Evolutionary conservation across 2,797 vertebrate species (phyloP), one percentile per base, ranked within the genome.

Genomic region (Pseudochromis fuscus): DNA sequence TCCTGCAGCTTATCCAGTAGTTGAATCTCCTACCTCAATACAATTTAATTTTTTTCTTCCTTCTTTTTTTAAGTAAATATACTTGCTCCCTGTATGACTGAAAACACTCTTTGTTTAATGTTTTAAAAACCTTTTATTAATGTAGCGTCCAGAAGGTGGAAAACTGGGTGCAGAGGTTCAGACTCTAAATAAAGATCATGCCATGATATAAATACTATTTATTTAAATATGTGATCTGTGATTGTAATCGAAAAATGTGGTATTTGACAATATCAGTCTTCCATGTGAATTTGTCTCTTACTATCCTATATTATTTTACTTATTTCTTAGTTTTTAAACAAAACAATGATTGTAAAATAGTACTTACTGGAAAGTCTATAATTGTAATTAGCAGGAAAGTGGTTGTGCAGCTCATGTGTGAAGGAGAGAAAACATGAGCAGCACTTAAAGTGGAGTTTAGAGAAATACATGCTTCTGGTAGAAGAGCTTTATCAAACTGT

Each of bases 11-110:
- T 28, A 4, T 67, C 15, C 31, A 45, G 73, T 21, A 52, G 33
- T 62, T 72, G 2, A 71, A 73, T 23, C 31, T 59, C 50, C 71
- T 77, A 82, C 68, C 75, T 86, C 77, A 59, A 28, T 60, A 7
- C 48, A 69, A 57, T 18, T 49, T 25, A 58, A 65, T 55, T 40
- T 52, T 13, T 1, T 42, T 69, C 19, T 31, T 10, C 10, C 1
- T 3, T 67, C 55, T 59, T 51, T 23, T 51, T 33, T n/a, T 42
- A 30, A 27, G 6, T 49, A 63, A 16, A 57, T 52, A 3, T 46
- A 25, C 3, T 52, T 27, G 16, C 8, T 58, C 27, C 30, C 0
- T 56, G 2, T 52, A 28, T 24, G n/a, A 27, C 23, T 55, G 27
- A 46, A 48, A 45, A 77, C 8, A 13, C 18, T 19, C 1, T 44